Base-by-base conservation (phyloP, 2,797 vertebrate genomes). In the Heliangelus exortis region DNA sequence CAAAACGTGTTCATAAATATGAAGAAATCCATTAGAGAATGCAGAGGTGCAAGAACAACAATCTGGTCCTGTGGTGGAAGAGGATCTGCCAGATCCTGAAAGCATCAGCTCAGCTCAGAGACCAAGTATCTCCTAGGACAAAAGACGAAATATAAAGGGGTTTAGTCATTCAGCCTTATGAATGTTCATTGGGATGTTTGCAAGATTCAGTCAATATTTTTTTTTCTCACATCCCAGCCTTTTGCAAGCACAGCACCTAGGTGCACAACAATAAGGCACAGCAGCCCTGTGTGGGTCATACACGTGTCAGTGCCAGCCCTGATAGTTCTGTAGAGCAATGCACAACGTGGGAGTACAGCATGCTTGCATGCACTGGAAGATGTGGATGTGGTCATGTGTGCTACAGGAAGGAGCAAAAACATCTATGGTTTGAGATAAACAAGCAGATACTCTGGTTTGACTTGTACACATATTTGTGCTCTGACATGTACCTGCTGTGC, bases 11-110 rank as follows among this genome's bases (percentile, higher is more conserved):
- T 87, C 84, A 29, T 48, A 55, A 84, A 94, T 77, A 67, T 72
- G 89, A 80, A 90, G 21, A 67, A 41, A 95, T 47, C 79, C 51
- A 53, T 66, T 63, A 65, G 28, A 68, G 15, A 55, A 55, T 2
- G 3, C 39, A 90, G 73, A 77, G 55, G 75, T 6, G 2, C 95
- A 87, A 95, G 87, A 96, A 92, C 58, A 87, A 61, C 62, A 93
- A 63, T 48, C 14, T 34, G 81, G 73, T 72, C 25, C 59, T 58
- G 41, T 54, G 41, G 33, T 86, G 71, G 92, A 82, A 69, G 25
- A 73, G 62, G 15, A 77, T 71, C 55, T 61, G 76, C 31, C 48
- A 73, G 57, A 74, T 89, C 31, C 62, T 75, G 81, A 93, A 88
- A 92, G 55, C 53, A 33, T 45, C 61, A 84, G 47, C 63, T 81